These are phyloP conservation scores for Timandra comae DNA, from an alignment of 2,888 invertebrate species.

Conservation along the genomic window DNA sequence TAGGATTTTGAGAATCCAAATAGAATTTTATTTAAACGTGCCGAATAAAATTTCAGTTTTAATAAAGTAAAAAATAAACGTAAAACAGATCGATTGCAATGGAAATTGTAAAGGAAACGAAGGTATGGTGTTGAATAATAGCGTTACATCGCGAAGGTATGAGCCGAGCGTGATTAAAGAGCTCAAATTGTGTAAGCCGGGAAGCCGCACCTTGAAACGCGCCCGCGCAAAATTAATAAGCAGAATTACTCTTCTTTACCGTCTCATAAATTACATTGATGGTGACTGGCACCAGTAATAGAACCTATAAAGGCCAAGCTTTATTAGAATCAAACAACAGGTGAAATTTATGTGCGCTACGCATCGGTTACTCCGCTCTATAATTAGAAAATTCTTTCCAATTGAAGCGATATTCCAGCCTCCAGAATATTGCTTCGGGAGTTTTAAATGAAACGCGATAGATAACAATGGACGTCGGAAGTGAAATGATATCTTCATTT, in stretches of 20 bases:
- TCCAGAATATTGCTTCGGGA: constrained; percentile 13
- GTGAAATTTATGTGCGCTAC: constrained; percentile 31
- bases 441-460: constrained; percentile 32
- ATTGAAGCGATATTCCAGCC: constrained; percentile 10
- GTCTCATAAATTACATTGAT: constrained; percentile 67
- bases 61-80: constrained; percentile 15
- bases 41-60: constrained; percentile 22
- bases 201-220: constrained; percentile 52
- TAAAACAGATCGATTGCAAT: constrained; percentile 15
- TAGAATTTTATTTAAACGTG: constrained; percentile 33
- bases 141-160: constrained; percentile 29
- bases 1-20: constrained; percentile 35
- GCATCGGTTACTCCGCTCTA: constrained; percentile 6
- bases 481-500: constrained; percentile 52
- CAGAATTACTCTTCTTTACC: constrained; percentile 65
- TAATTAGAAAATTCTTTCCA: constrained; percentile 10
- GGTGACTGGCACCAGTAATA: constrained; percentile 55
- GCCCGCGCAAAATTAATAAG: constrained; percentile 66
- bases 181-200: constrained; percentile 51
- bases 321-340: constrained; percentile 57
- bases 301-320: constrained; percentile 52
- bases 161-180: constrained; percentile 42
- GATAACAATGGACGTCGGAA: constrained; percentile 33
- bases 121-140: constrained; percentile 36
- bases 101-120: constrained; percentile 29